These are phyloP conservation scores for Prietella phreatophila DNA, from an alignment of 2,113 vertebrate species.

Conservation along the genomic window DNA sequence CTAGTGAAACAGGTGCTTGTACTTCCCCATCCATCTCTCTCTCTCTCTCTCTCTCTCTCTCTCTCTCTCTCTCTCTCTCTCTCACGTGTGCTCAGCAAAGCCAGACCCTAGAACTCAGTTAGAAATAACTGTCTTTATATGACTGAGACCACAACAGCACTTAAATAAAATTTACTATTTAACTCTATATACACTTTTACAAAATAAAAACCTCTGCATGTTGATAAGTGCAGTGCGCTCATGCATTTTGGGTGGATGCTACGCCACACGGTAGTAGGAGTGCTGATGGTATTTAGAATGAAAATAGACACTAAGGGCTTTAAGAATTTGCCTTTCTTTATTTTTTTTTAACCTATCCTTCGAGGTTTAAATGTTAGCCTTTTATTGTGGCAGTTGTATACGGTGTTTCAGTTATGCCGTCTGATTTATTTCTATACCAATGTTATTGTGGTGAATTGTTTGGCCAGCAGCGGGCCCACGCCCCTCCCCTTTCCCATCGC, in stretches of 20 bases:
- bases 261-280: background rate
- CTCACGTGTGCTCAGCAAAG: conserved; percentile 60
- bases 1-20: conserved; percentile 59
- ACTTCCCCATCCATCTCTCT: background rate
- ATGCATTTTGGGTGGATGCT: background rate
- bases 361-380: no score
- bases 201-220: background rate
- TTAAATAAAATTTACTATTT: background rate
- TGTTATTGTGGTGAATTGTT: no score
- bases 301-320: no score
- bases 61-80: conserved; percentile 3
- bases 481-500: no score
- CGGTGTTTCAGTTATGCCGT: no score
- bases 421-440: no score
- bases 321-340: no score
- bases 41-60: background rate
- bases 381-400: no score
- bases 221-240: background rate
- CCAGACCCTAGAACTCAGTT: conserved; percentile 42
- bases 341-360: no score
- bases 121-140: conserved; percentile 33
- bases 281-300: background rate
- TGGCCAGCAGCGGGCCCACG: no score
- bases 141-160: background rate
- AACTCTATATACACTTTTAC: background rate